Evolutionary conservation across 2,888 invertebrate genomes (phyloP).

Genomic region (Drosophila neutralis): DNA sequence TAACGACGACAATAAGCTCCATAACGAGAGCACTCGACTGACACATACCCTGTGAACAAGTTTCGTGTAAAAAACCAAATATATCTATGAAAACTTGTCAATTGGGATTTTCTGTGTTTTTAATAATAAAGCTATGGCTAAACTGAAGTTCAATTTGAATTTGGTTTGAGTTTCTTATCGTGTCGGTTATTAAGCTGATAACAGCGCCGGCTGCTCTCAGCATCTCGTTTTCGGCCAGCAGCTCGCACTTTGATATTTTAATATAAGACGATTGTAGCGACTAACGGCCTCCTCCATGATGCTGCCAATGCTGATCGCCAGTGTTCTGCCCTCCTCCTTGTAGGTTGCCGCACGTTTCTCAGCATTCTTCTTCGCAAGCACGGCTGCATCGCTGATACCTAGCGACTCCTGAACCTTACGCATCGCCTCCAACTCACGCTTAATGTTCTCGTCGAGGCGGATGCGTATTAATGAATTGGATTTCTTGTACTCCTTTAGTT

Average conservation of each 20-base stretch:
- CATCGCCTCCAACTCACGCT: constrained; percentile 86
- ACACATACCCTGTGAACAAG: background rate
- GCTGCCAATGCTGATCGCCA: constrained; percentile 86
- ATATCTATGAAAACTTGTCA: background rate
- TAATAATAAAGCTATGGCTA: background rate
- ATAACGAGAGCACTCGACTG: background rate
- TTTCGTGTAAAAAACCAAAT: background rate
- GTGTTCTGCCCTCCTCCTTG: constrained; percentile 86
- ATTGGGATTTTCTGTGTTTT: background rate
- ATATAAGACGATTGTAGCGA: no score
- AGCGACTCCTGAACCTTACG: constrained; percentile 87
- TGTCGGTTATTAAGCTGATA: background rate
- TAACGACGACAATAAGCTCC: background rate
- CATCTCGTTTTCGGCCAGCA: no score
- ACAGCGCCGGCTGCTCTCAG: background rate
- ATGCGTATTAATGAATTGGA: constrained; percentile 83
- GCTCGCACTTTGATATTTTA: no score
- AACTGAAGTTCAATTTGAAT: background rate
- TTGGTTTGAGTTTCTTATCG: background rate
- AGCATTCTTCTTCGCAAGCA: constrained; percentile 87
- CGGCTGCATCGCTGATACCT: constrained; percentile 86
- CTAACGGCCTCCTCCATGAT: constrained; percentile 86
- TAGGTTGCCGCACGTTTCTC: constrained; percentile 85
- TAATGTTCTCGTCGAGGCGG: constrained; percentile 83
- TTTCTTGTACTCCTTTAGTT: constrained; percentile 84